Evolutionary conservation across 1,140 invertebrate species (phyloP), one percentile per base, ranked within the genome.

Genomic region (Anagrus nilaparvatae): DNA sequence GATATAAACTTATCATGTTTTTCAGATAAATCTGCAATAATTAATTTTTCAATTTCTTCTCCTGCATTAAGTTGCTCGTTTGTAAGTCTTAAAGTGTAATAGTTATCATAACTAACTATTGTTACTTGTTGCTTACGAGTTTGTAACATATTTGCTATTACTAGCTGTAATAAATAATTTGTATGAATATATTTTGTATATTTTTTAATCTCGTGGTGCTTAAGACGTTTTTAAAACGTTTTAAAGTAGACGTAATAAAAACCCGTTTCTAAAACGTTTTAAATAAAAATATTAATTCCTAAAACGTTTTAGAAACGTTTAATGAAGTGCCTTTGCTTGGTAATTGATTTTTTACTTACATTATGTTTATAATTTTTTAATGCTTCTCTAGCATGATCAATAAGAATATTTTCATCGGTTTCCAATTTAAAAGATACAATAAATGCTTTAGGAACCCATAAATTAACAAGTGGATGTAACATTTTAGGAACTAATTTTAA

Each of bases 371-470:
- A 99, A 59, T 87, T 94, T 33, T 81, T 77, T 12, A 99, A 69
- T 13, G 95, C 90, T 43, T 77, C 75, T 60, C 81, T 78, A 5
- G 92, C 83, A 71, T 98, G 97, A 3, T 73, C 64, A 43, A 95
- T 78, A 32, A 99, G 70, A 45, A 97, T 69, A 49, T 70, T 78
- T 57, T 84, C 79, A 65, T 99, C 89, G 3, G 96, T 99, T 76
- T 99, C 96, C 46, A 99, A 69, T 75, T 99, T 99, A 67, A 99
- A 99, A 3, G 95, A 97, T 5, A 97, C 79, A 14, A 97, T 84
- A 74, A 83, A 98, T 1, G 95, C 90, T 40, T 84, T 67, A 1
- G 93, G 92, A 40, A 91, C 84, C 92, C 95, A 97, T 31, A 87
- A 64, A 51, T 77, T 85, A 3, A 92, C 90, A 14, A 99, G 69